Conservation (phyloP, 2,797 vertebrate genomes). For the Sphenodon punctatus region DNA sequence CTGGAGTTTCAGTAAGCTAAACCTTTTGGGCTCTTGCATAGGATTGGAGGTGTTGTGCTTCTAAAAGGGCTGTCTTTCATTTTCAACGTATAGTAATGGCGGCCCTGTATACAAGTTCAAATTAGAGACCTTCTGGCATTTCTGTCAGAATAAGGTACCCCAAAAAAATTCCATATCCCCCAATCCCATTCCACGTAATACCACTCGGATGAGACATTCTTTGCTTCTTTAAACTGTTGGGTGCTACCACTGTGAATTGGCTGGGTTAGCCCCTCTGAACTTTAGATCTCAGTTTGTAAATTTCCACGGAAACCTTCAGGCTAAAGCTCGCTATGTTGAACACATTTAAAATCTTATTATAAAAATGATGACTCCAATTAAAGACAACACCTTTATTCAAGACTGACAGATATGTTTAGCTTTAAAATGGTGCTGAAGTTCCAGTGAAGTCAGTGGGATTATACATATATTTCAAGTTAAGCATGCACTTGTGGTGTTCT, state of each 20-base stretch:
- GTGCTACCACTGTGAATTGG: background rate
- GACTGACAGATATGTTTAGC: too few species aligned
- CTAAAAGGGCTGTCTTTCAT: background rate
- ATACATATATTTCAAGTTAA: background rate
- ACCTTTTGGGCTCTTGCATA: background rate
- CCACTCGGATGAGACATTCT: background rate
- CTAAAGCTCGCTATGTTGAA: background rate
- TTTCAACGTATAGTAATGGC: background rate
- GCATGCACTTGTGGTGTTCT: background rate
- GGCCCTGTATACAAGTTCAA: background rate
- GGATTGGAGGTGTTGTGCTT: background rate
- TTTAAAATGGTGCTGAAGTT: too few species aligned
- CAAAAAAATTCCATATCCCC: background rate
- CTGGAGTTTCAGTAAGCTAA: background rate
- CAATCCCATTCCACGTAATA: background rate
- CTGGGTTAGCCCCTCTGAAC: fast-evolving
- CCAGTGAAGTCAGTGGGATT: background rate
- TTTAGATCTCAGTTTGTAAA: background rate
- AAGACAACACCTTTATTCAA: background rate
- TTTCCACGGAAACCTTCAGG: background rate
- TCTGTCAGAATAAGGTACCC: background rate
- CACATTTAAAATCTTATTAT: background rate
- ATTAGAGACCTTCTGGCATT: background rate
- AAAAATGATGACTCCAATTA: background rate
- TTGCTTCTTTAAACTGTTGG: background rate